Evolutionary conservation across 2,888 invertebrate genomes (phyloP), one percentile per base, ranked within the genome.

Genomic region (Cephus pygmeus): DNA sequence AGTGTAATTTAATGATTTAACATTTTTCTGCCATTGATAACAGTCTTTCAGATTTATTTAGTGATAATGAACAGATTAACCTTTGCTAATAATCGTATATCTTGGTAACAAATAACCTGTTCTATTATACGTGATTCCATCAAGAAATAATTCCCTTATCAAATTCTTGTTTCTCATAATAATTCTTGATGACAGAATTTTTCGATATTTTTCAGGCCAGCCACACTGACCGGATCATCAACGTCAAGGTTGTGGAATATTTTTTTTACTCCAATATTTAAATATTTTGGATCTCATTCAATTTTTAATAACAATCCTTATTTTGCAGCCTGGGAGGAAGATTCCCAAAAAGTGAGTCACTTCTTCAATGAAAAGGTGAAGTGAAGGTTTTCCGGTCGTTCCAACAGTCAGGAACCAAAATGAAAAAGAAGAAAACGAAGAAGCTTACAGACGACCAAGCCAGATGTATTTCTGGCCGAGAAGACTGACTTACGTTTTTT

Each of bases 391-490:
- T 40, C 40, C 40, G 40, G 40, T 4, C 40, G 23, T 56, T 56
- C 23, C 56, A 56, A 56, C 23, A 56, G 56, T 56, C 56, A 56
- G 56, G 56, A 56, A 56, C 56, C 56, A 56, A 56, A 23, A 23
- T 23, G 36, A 36, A 35, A 40, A 40, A 15, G 40, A 34, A 12
- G 71, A 34, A 71, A n/a, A 71, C 33, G 84, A 84, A 86, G 83
- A 83, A 83, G 81, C 82, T 31, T 23, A 34, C 71, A 34, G 71
- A 31, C 71, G 77, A 75, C 79, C 82, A 84, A 82, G 86, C 84
- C 82, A 84, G 84, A 86, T 85, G 84, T 87, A 87, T 86, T 86
- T 87, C 86, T 84, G 86, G 84, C 83, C 82, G 81, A 80, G 80
- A 80, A 81, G 81, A 85, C 79, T 80, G 77, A 78, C 79, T 80